Base-by-base conservation (phyloP, 1,140 invertebrate genomes). In the Cydia amplana region DNA sequence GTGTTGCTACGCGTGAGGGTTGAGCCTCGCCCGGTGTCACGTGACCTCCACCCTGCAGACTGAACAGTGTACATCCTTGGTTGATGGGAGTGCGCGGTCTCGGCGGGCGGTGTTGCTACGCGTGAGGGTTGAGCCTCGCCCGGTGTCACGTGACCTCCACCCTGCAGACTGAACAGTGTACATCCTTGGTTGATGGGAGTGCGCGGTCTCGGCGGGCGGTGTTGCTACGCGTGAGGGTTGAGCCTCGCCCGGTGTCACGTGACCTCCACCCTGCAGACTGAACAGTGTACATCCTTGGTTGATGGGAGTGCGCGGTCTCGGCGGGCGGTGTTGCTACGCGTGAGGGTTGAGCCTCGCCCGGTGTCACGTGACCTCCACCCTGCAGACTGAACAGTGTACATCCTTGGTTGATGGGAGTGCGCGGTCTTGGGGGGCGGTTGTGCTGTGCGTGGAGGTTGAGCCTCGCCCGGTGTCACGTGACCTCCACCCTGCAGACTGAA, bases 101-200 rank as follows among this genome's bases (percentile, higher is more conserved):
- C 9, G 85, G 78, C 18, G 84, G 81, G n/a, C 88, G 82, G 40
- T 85, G 86, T 64, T 84, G 82, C 64, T 81, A 75, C 9, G 85
- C 83, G 67, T 90, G 85, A 40, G 85, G 79, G 81, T 86, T 87
- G 6, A 90, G 80, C n/a, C 89, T 51, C 86, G 84, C 2, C 84
- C 79, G n/a, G 64, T 74, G 20, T 78, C 60, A 80, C 75, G 7
- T 70, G 46, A 32, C 72, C 75, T 1, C 72, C 18, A 32, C 76
- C 67, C 74, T 12, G 20, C 14, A 18, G 60, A 51, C n/a, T 18
- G 18, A n/a, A n/a, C 16, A 43, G 43, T 64, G 16, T 60, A n/a
- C 12, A 14, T 51, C 7, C n/a, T n/a, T 51, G 49, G 16, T 51
- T 7, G 49, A 51, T 51, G 14, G 49, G 43, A 6, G 32, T 9